Base-by-base conservation (phyloP, 2,797 vertebrate species). In the Acanthurus leucopareius region DNA sequence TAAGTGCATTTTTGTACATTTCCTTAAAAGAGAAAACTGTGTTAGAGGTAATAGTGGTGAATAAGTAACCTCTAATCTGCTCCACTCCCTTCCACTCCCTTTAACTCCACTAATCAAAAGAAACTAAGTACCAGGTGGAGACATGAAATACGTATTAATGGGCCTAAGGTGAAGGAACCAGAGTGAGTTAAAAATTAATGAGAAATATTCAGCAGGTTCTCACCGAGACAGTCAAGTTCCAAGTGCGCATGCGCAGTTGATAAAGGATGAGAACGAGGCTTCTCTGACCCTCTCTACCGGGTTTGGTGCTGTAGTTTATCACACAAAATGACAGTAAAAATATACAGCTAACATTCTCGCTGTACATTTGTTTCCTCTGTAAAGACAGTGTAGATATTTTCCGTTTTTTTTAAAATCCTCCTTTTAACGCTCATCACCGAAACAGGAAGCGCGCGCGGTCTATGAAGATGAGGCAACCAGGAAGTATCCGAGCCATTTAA, bases 381-480 rank as follows among this genome's bases (percentile, higher is more conserved):
- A 38, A 15, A 20, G 17, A n/a, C n/a, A 7, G 0, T n/a, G 48
- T 28, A 25, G 1, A 9, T 3, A 25, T 45, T 16, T 22, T 4
- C 4, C 8, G 7, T 58, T 4, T 19, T 8, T 0, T 11, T 20
- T 63, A 40, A 8, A 32, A 32, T 4, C 28, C 28, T 32, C 28
- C 28, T 2, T 32, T 32, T 32, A 32, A 32, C 28, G 10, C 62
- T 62, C 35, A 22, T 56, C 35, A 49, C 1, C 13, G 69, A 45
- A 32, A 25, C 71, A 59, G 73, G 63, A 38, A 65, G 66, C 62
- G 42, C 17, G 22, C 48, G 1, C 17, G 20, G 56, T 59, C 15
- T 10, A 16, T 48, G 2, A 5, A 61, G 0, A 54, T 40, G 62
- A 76, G 64, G 80, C 49, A 89, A 92, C 81, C 90, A 89, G 92